Evolutionary conservation across 1,140 invertebrate species (phyloP), one percentile per base, ranked within the genome.

Genomic region (Drosophila sechellia): DNA sequence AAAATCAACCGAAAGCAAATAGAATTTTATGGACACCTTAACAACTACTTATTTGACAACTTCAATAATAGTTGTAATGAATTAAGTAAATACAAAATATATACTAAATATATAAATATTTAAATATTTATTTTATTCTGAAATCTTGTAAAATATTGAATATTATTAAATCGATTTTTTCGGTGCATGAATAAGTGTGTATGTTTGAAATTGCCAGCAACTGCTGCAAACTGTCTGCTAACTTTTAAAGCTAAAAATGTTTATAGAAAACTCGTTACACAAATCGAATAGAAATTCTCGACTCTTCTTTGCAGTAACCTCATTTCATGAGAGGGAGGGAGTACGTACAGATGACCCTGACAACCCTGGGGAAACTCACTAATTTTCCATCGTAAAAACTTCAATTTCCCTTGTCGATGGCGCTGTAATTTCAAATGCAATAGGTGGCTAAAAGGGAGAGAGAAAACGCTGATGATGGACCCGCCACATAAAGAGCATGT

Each of bases 181-280:
- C 13, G 15, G 52, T 54, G 58, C n/a, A 56, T 13, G 0, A 17
- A 48, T 57, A 49, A 34, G 46, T 39, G 54, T 46, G 31, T 46
- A 45, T 61, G 55, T 40, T 54, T 63, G 34, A 17, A 68, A 69
- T 69, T 12, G 39, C 43, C 68, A 42, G 43, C 68, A 60, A 75
- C 63, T 85, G 50, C 66, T 39, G 50, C 66, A 69, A 70, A 69
- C 66, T 70, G 83, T 81, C 79, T 87, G 79, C 65, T 79, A 89
- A 87, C 84, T 87, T 87, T 84, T 74, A 87, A 83, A 89, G 83
- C 76, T 75, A 53, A 79, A 89, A 87, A 87, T 87, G 84, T 89
- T 83, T 89, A 87, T 89, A 87, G 84, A 80, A 87, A 87, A 89
- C 84, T 87, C 79, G 84, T 87, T 87, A 84, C 75, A 89, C 84